Base-by-base conservation (phyloP, 2,888 invertebrate genomes). In the Cephus nigrinus region DNA sequence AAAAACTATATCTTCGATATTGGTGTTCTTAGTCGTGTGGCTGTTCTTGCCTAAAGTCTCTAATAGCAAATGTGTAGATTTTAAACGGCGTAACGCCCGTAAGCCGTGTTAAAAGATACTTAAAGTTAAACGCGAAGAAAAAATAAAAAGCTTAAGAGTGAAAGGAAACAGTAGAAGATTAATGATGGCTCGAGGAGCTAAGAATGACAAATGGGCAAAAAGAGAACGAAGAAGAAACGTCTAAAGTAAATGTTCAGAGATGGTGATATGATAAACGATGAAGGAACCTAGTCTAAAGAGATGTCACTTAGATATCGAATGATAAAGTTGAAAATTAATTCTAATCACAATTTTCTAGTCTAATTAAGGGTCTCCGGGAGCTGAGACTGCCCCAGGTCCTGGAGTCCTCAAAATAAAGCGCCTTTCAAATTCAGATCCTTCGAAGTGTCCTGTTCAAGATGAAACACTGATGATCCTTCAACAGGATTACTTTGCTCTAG, bases 331-430 rank as follows among this genome's bases (percentile, higher is more conserved):
- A 33, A 31, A 71, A 55, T 55, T 55, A 55, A 55, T 55, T 55
- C 55, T 55, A 55, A 55, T 55, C 23, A 55, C 55, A 55, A 23
- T 15, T 55, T 55, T 55, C 55, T 55, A 55, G 55, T 55, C 55
- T 23, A 23, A 9, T 55, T 55, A 31, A 76, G 34, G 73, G 82
- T 75, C 77, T 84, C 83, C 83, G 75, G 84, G 81, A 84, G 84
- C 87, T 85, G 87, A 77, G 74, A 87, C 89, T 90, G 90, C 90
- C 89, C 90, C 88, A 84, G 87, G 84, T 82, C 81, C 82, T 79
- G 82, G 86, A 86, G 76, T 80, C 82, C 81, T 73, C 79, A 55
- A 55, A 55, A 55, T 55, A 55, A 55, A 55, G 55, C 23, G 23
- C 55, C 55, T 55, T 55, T 55, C 23, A 55, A 55, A 55, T 55